Base-by-base conservation (phyloP, 2,797 vertebrate species). In the Xerus rutilus region DNA sequence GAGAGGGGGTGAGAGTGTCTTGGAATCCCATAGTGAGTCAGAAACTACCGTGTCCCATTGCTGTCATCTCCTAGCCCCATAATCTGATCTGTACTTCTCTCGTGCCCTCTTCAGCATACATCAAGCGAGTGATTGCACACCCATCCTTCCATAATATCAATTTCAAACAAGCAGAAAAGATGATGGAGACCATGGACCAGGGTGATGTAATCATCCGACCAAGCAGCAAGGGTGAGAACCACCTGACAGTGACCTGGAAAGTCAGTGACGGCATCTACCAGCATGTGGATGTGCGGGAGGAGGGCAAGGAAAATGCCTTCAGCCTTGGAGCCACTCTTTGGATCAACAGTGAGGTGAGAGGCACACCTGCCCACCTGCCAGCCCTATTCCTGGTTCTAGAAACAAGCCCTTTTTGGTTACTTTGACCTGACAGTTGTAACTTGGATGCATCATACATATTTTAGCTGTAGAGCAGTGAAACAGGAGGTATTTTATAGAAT, bases 111-210 rank as follows among this genome's bases (percentile, higher is more conserved):
- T 30, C 97, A 99, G 99, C 99, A 0, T 99, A 99, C 96, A 99
- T 99, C 98, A 99, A 99, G 98, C 99, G 99, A 87, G 99, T 99
- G 77, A 99, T 99, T 28, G 99, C 99, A 96, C 99, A 99, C 96
- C 99, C 99, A 0, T 99, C 99, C 97, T 99, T 99, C 99, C 99
- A 99, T 99, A 99, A 99, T 97, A 99, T 99, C 96, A 99, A 99
- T 98, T 99, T 99, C 98, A 99, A 99, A 98, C 99, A 99, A 98
- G 99, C 99, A 0, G 99, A 99, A 98, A 99, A 99, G 98, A 99
- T 99, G 99, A 99, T 99, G 99, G 99, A 99, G 98, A 99, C 99
- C 30, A 99, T 99, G 99, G 99, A 99, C 98, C 99, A 99, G 98
- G 99, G 99, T 69, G 99, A 99, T 28, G 98, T 99, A 96, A 99